Evolutionary conservation across 23 tunicate species (phyloP).

Genomic region (Clavelina lepadiformis): DNA sequence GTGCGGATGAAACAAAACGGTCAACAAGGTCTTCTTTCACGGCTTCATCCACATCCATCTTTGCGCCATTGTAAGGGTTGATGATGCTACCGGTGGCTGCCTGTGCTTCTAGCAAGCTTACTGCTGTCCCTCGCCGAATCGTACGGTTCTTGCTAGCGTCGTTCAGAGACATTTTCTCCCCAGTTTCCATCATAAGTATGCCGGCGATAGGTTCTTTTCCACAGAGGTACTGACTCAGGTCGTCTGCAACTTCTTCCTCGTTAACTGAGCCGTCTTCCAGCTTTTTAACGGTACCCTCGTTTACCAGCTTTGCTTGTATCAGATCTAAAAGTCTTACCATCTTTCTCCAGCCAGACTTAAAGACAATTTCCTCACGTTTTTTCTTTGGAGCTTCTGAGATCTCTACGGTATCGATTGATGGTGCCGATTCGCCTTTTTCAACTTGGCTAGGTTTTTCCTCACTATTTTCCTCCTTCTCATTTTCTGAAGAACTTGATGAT

Average conservation of each 20-base stretch:
- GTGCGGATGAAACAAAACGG: conserved; percentile 37
- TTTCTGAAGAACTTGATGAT: too few species aligned
- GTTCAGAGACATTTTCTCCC: conserved; percentile 77
- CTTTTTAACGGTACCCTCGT: conserved; percentile 45
- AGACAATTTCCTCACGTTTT: conserved; percentile 65
- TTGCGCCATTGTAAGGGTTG: conserved; percentile 52
- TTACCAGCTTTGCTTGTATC: conserved; percentile 65
- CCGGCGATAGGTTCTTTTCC: conserved; percentile 98
- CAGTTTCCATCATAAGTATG: conserved; percentile 57
- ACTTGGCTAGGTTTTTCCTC: too few species aligned
- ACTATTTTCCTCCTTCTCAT: too few species aligned
- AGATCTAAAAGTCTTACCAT: conserved; percentile 64
- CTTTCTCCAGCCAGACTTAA: conserved; percentile 91
- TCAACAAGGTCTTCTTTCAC: conserved; percentile 42
- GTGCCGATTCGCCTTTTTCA: too few species aligned
- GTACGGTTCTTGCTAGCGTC: conserved; percentile 75
- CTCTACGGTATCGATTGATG: too few species aligned
- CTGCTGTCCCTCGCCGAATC: conserved; percentile 71
- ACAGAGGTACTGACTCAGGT: conserved; percentile 35
- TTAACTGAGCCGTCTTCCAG: conserved; percentile 53
- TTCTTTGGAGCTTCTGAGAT: conserved; percentile 14
- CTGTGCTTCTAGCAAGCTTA: conserved; percentile 84
- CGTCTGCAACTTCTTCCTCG: conserved; percentile 59
- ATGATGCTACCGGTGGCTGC: conserved; percentile 94
- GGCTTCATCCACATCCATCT: conserved; percentile 74